These are phyloP conservation scores for Caenorhabditis sp. DNA, from an alignment of 2,888 invertebrate genomes.

Conservation along the genomic window DNA sequence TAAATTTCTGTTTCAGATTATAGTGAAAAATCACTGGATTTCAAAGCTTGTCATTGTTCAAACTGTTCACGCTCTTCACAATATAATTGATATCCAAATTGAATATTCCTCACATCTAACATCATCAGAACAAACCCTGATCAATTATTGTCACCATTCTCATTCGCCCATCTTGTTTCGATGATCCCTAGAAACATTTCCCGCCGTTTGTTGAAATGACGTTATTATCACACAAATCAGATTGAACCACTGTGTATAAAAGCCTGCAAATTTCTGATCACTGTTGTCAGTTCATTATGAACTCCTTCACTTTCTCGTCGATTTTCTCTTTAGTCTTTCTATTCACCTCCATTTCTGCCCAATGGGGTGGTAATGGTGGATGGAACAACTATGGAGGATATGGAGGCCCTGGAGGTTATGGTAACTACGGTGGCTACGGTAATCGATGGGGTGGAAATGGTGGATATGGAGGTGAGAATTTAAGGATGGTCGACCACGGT, in stretches of 20 bases:
- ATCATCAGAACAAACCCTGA: no score
- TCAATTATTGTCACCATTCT: no score
- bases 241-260: neutral
- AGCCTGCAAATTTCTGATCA: neutral
- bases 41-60: no score
- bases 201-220: neutral
- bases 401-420: conserved; percentile 19
- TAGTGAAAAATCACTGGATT: no score
- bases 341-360: neutral
- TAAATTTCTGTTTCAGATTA: no score
- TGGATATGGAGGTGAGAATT: conserved; percentile 22
- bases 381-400: conserved; percentile 39
- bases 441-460: conserved; percentile 3
- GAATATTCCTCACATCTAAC: no score
- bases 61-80: no score
- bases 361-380: conserved; percentile 48
- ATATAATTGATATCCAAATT: no score
- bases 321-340: neutral
- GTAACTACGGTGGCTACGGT: conserved; percentile 20
- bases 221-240: neutral
- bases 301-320: neutral
- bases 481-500: no score
- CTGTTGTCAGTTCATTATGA: neutral
- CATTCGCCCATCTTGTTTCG: conserved; percentile 5
- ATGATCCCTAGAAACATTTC: neutral